phyloP scores from a whole-genome alignment of 2,888 invertebrate genomes.

The Luperina nickerlii region DNA sequence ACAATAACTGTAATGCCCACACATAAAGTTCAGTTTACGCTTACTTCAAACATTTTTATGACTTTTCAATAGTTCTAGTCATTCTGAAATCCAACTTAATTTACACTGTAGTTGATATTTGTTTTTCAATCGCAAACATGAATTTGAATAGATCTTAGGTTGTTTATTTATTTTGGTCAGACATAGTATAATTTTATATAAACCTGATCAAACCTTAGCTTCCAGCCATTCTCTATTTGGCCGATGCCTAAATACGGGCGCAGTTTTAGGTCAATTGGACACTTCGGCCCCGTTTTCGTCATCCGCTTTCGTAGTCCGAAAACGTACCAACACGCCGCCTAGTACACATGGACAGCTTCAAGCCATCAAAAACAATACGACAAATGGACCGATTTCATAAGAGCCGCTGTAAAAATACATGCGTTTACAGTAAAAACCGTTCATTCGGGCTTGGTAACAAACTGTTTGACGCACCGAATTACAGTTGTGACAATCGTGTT shows the following conservation, averaged over 20 bases:
- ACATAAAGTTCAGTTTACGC: not conserved
- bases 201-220: not conserved
- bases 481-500: conserved; percentile 50
- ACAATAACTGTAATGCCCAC: not conserved
- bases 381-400: not conserved
- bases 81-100: not conserved
- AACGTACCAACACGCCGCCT: not conserved
- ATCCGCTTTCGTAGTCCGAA: conserved; percentile 9
- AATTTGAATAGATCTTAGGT: not conserved
- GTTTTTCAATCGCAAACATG: too few species aligned
- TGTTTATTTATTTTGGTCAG: conserved; percentile 20
- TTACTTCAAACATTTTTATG: not conserved
- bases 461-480: conserved; percentile 25
- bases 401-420: conserved; percentile 5
- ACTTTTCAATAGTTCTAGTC: not conserved
- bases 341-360: not conserved
- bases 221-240: not conserved
- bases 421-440: conserved; percentile 33
- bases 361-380: conserved; percentile 1
- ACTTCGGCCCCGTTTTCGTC: conserved; percentile 16
- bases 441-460: conserved; percentile 10
- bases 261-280: conserved; percentile 35
- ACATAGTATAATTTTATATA: not conserved
- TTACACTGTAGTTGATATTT: not conserved
- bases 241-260: conserved; percentile 29